Conservation (phyloP, 1,140 invertebrate species). For the Tachypleus tridentatus region DNA sequence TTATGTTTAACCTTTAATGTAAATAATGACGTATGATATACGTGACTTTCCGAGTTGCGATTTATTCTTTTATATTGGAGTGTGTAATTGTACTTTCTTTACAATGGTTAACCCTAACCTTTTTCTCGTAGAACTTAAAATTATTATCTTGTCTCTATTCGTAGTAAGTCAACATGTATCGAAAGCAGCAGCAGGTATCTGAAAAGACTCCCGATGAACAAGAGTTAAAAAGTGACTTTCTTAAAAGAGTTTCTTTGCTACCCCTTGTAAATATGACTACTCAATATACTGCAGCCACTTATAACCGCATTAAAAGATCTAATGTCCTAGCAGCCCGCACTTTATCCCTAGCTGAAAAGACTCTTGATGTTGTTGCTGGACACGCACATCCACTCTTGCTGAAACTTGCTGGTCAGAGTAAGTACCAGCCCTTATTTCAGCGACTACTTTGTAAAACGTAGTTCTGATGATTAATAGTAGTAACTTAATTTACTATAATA, state of each 20-base stretch:
- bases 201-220: background rate
- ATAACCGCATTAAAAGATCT: conserved; percentile 14
- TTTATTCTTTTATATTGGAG: background rate
- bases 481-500: no score
- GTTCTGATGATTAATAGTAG: no score
- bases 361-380: conserved; percentile 13
- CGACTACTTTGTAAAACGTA: no score
- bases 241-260: conserved; percentile 15
- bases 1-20: no score
- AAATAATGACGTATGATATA: background rate
- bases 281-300: conserved; percentile 17
- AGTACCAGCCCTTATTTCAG: background rate
- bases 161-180: no score
- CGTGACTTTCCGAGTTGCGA: background rate
- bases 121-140: background rate
- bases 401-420: conserved; percentile 20
- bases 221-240: conserved; percentile 17
- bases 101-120: background rate
- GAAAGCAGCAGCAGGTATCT: background rate
- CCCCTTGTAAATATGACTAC: conserved; percentile 16
- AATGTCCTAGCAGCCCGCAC: conserved; percentile 18
- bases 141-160: no score
- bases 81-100: background rate
- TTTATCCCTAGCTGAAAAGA: conserved; percentile 19
- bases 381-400: conserved; percentile 18